Percentiles rank a stretch among this genome's conserved stretches.
These are phyloP conservation scores for Drosophila murphyi DNA, from an alignment of 1,140 invertebrate species.

Conservation along the genomic window DNA sequence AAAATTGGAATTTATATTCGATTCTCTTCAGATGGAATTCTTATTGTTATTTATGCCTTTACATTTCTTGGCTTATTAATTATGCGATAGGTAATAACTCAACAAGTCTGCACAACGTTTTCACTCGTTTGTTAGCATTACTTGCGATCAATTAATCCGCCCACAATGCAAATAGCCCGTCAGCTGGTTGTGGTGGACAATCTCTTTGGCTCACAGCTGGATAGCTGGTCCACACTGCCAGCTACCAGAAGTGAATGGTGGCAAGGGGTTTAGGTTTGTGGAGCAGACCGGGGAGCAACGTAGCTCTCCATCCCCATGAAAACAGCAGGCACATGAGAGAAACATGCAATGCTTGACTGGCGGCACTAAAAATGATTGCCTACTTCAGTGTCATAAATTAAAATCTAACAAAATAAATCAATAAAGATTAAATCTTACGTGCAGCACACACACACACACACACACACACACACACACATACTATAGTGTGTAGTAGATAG, in stretches of 20 bases:
- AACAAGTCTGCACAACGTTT: neutral
- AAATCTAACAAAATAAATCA: conserved; percentile 83
- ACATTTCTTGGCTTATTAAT: conserved; percentile 8
- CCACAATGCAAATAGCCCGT: conserved; percentile 63
- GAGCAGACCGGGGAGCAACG: neutral
- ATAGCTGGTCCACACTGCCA: neutral
- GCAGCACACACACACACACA: conserved; percentile 50
- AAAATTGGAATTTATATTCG: too few species aligned
- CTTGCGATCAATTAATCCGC: conserved; percentile 61
- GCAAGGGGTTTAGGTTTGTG: neutral
- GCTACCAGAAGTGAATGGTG: neutral
- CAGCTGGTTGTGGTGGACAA: conserved; percentile 26
- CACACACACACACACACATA: conserved; percentile 22
- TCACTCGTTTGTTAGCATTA: conserved; percentile 36
- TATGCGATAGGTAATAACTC: conserved; percentile 8
- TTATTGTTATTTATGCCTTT: neutral
- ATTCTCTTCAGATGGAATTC: neutral
- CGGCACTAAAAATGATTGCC: conserved; percentile 72
- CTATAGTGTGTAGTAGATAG: neutral
- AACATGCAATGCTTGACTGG: conserved; percentile 32
- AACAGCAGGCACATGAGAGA: neutral
- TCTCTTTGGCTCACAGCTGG: conserved; percentile 64
- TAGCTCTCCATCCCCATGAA: conserved; percentile 11
- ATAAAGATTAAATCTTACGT: conserved; percentile 82
- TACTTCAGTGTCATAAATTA: conserved; percentile 80